These are phyloP conservation scores for Epinephelus fuscoguttatus DNA, from an alignment of 2,113 vertebrate genomes.

Conservation along the genomic window DNA sequence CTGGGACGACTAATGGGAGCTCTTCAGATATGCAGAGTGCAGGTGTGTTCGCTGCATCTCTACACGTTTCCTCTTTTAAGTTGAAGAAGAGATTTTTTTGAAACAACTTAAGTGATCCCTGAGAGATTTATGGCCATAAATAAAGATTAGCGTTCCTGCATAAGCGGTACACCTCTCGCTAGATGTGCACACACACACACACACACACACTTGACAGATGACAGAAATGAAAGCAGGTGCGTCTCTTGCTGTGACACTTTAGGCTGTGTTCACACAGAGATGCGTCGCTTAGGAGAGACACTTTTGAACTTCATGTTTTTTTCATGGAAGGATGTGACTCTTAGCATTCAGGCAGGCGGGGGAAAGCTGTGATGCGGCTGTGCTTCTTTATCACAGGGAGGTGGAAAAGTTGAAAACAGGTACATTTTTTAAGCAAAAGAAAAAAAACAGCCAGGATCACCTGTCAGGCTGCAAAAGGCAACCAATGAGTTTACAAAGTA, in stretches of 20 bases:
- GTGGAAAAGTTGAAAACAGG: constrained; percentile 4
- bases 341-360: background rate
- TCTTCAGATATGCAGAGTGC: background rate
- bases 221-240: constrained; percentile 30
- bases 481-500: background rate
- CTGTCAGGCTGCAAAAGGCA: background rate
- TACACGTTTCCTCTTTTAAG: background rate
- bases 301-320: constrained; percentile 20
- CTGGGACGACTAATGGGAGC: too few species aligned
- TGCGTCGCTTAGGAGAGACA: background rate
- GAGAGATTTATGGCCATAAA: constrained; percentile 17
- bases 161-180: background rate
- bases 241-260: constrained; percentile 30
- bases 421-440: background rate
- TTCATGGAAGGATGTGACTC: constrained; percentile 4
- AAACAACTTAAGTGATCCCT: constrained; percentile 3
- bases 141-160: constrained; percentile 17
- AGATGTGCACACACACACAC: background rate
- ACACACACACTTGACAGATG: constrained; percentile 4
- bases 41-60: background rate
- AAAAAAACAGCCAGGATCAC: background rate
- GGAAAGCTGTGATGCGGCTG: background rate
- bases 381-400: background rate
- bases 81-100: background rate
- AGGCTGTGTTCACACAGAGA: constrained; percentile 25